Evolutionary conservation across 2,888 invertebrate genomes (phyloP).

Genomic region (Neocrepidodera transversa): DNA sequence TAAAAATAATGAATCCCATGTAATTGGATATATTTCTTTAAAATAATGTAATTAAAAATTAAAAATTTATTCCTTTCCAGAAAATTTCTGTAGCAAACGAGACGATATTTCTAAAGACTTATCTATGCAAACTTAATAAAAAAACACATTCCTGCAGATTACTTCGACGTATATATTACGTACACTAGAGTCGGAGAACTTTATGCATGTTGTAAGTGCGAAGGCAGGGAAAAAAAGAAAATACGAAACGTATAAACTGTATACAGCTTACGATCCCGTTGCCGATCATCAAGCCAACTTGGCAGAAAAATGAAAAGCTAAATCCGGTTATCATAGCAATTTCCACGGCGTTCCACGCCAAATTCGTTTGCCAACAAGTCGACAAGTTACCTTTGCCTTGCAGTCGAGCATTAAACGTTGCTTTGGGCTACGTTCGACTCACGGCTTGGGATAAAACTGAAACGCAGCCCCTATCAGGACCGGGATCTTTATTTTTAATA

Average conservation of each 20-base stretch:
- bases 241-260: conserved; percentile 57
- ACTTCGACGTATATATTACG: background rate
- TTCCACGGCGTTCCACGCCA: conserved; percentile 54
- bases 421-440: conserved; percentile 27
- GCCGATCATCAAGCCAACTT: conserved; percentile 61
- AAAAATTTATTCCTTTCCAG: too few relatives aligned
- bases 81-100: too few relatives aligned
- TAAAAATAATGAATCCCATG: too few relatives aligned
- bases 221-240: conserved; percentile 40
- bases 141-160: background rate
- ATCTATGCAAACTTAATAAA: too few relatives aligned
- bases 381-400: conserved; percentile 45
- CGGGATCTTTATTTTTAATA: too few relatives aligned
- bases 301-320: conserved; percentile 65
- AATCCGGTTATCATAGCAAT: conserved; percentile 64
- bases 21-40: too few relatives aligned
- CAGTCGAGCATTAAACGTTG: conserved; percentile 47
- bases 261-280: conserved; percentile 40
- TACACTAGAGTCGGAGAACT: background rate
- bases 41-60: too few relatives aligned
- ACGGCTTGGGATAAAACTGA: conserved; percentile 23
- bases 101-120: too few relatives aligned
- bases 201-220: background rate
- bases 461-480: conserved; percentile 16
- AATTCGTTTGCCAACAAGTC: conserved; percentile 44